Percentiles rank a stretch among this genome's conserved stretches.
Evolutionary conservation across 92 coral and sea anemone species (phyloP).

Genomic region (Zoanthus solanderi): DNA sequence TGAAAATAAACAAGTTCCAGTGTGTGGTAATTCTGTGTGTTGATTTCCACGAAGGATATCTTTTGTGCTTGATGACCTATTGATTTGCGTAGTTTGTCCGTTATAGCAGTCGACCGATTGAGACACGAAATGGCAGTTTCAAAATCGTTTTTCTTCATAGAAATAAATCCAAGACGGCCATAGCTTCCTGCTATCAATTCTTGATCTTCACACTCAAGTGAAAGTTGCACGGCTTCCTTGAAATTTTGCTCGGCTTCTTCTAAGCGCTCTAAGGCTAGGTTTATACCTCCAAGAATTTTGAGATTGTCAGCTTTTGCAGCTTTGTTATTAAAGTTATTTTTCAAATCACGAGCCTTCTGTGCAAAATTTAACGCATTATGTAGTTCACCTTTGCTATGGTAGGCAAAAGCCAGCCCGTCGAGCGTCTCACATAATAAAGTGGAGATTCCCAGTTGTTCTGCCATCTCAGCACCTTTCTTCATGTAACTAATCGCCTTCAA

Average conservation of each 20-base stretch:
- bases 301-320: slow-evolving; percentile 14
- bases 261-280: neutral
- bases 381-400: slow-evolving; percentile 3
- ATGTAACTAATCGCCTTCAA: neutral
- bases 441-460: neutral
- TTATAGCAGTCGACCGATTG: neutral
- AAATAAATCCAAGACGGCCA: slow-evolving; percentile 22
- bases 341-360: neutral
- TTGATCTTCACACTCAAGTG: slow-evolving; percentile 20
- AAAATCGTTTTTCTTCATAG: neutral
- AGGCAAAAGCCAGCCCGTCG: neutral
- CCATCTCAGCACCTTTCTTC: neutral
- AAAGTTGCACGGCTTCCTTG: slow-evolving; percentile 3
- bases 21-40: neutral
- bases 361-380: slow-evolving; percentile 13
- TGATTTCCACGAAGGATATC: slow-evolving; percentile 12
- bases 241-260: slow-evolving; percentile 18
- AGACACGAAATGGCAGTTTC: slow-evolving; percentile 21
- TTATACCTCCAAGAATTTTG: slow-evolving; percentile 2
- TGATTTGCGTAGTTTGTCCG: slow-evolving; percentile 7
- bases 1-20: slow-evolving; percentile 11
- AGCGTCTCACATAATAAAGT: neutral
- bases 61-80: slow-evolving; percentile 19
- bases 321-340: neutral
- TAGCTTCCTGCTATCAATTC: slow-evolving; percentile 1